These are phyloP conservation scores for Plectropomus leopardus DNA, from an alignment of 2,113 vertebrate genomes.

Conservation along the genomic window DNA sequence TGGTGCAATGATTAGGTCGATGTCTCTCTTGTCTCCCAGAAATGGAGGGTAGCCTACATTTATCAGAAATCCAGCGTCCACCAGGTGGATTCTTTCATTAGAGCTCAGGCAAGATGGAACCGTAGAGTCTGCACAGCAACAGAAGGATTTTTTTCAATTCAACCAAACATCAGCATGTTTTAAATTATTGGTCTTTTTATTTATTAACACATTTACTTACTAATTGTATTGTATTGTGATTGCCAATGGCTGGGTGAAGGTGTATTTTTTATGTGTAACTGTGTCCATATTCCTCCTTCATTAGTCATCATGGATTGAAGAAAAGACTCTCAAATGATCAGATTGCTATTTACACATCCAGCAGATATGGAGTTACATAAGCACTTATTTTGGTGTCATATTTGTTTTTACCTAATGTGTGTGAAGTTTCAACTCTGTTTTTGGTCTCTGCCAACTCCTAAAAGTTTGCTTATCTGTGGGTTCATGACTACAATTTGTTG, in stretches of 20 bases:
- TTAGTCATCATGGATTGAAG: no score
- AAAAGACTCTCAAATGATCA: no score
- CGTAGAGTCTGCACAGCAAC: conserved; percentile 36
- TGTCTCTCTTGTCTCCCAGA: conserved; percentile 72
- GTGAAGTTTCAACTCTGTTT: no score
- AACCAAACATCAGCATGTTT: no score
- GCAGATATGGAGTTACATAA: not conserved
- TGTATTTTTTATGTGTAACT: not conserved
- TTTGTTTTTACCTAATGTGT: not conserved
- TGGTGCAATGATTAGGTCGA: conserved; percentile 69
- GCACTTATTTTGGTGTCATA: not conserved
- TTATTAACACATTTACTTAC: no score
- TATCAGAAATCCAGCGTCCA: conserved; percentile 63
- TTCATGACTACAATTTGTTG: no score
- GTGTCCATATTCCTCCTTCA: not conserved
- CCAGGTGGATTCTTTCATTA: conserved; percentile 47
- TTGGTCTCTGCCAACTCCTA: no score
- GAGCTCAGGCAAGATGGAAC: conserved; percentile 46
- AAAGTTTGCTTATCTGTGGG: no score
- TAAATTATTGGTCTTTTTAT: no score
- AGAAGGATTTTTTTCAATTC: no score
- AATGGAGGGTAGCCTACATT: conserved; percentile 72
- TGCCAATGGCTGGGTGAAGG: not conserved
- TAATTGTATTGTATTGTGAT: no score
- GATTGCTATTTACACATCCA: not conserved